Evolutionary conservation across 2,888 invertebrate species (phyloP).

Genomic region (Agonum fuliginosum): DNA sequence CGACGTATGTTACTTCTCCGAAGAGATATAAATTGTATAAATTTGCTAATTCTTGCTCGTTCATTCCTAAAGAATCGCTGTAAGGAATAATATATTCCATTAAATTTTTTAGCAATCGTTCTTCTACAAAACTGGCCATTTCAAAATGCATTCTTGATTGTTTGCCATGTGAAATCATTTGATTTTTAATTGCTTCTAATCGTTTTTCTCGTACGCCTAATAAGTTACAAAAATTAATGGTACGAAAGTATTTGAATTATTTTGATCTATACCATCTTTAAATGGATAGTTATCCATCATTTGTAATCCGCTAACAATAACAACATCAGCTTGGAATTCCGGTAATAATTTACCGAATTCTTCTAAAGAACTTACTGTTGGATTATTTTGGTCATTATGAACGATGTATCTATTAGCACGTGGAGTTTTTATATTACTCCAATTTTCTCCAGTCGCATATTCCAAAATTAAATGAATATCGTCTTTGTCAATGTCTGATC

Average conservation of each 20-base stretch:
- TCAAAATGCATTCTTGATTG: constrained; percentile 86
- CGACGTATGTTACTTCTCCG: constrained; percentile 83
- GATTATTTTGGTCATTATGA: constrained; percentile 89
- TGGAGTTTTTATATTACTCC: constrained; percentile 83
- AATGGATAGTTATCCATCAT: constrained; percentile 92
- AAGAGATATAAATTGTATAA: constrained; percentile 81
- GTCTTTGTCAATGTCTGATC: constrained; percentile 79
- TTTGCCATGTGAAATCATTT: constrained; percentile 78
- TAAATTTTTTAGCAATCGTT: constrained; percentile 80
- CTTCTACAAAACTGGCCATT: constrained; percentile 89
- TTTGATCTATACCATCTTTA: constrained; percentile 73
- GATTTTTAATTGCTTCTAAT: constrained; percentile 79
- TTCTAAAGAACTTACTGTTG: constrained; percentile 82
- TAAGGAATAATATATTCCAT: constrained; percentile 81
- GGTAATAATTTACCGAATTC: constrained; percentile 79
- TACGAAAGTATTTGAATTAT: not conserved
- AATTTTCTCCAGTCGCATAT: constrained; percentile 85
- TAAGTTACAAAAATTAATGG: constrained; percentile 64
- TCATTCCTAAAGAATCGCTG: constrained; percentile 90
- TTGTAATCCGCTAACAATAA: constrained; percentile 89
- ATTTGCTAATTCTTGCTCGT: constrained; percentile 90
- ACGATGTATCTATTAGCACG: constrained; percentile 90
- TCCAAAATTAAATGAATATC: constrained; percentile 88
- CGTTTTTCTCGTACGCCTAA: constrained; percentile 80
- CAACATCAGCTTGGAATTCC: constrained; percentile 80